Evolutionary conservation across 64 coral and sea anemone species (phyloP), one percentile per base, ranked within the genome.

Genomic region (Platygyra sinensis): DNA sequence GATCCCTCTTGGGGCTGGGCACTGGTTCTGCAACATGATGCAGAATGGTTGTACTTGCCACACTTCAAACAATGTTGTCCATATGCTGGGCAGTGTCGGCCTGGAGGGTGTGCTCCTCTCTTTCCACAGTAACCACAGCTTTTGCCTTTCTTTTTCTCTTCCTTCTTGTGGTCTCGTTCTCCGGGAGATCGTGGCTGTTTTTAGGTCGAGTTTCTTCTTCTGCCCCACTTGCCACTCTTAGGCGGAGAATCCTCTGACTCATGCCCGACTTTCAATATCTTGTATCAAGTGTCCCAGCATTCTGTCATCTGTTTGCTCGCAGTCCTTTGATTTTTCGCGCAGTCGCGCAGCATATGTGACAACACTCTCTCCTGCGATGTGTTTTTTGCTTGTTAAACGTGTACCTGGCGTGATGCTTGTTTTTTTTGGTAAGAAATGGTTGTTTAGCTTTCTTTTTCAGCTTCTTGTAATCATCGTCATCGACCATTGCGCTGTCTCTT

Each of bases 261-360:
- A 79, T 52, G 15, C 30, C 51, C 10, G 4, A 88, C 32, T 76
- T 78, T 95, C 14, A 77, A 90, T 22, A 95, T 59, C 62, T 95
- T 94, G 93, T 29, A 94, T 82, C 38, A 90, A 55, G 52, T 91
- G 88, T 88, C 87, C 83, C 64, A 94, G 27, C 17, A 94, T 75
- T 80, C 77, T 72, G 38, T 90, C 60, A 32, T 65, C 80, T 63
- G 60, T 64, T 84, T 84, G 60, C 24, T 84, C 81, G 81, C 81
- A 85, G 31, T 85, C 81, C 81, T 38, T 71, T 61, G 81, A 61
- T 60, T 85, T 31, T 18, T 65, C 31, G 33, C 62, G 62, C 60
- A 69, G 32, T 85, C 61, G 51, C 36, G 62, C 60, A 0, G 81
- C 24, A 16, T 85, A 85, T 69, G 65, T 87, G 4, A 87, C 67